Evolutionary conservation across 2,888 invertebrate genomes (phyloP).

Genomic region (Apodemia zela): DNA sequence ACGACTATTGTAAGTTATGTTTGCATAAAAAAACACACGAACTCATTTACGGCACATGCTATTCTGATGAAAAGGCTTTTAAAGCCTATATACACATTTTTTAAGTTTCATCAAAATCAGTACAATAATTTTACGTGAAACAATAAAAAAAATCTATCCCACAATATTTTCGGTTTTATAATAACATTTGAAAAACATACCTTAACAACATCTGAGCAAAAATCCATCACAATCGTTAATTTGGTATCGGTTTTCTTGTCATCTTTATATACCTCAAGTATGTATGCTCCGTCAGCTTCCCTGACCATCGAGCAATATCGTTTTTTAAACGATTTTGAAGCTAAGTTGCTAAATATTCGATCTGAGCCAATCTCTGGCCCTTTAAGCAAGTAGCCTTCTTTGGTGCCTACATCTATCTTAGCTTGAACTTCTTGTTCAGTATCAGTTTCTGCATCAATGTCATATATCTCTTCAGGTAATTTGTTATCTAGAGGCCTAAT

Average conservation of each 20-base stretch:
- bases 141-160: no score
- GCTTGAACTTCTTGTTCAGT: constrained; percentile 86
- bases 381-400: constrained; percentile 94
- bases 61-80: no score
- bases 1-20: no score
- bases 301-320: constrained; percentile 93
- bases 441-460: constrained; percentile 93
- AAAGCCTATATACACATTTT: no score
- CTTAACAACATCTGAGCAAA: constrained; percentile 93
- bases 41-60: no score
- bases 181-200: constrained; percentile 58
- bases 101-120: no score
- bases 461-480: constrained; percentile 89
- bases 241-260: constrained; percentile 95
- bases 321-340: constrained; percentile 95
- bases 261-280: constrained; percentile 95
- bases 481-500: constrained; percentile 59
- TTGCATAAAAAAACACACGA: no score
- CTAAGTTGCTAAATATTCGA: constrained; percentile 94
- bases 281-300: constrained; percentile 94
- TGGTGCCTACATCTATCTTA: constrained; percentile 89
- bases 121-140: no score
- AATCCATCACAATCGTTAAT: constrained; percentile 95
- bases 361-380: constrained; percentile 95
- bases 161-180: no score